Evolutionary conservation across 2,113 vertebrate species (phyloP), one percentile per base, ranked within the genome.

Genomic region (Gila orcuttii): DNA sequence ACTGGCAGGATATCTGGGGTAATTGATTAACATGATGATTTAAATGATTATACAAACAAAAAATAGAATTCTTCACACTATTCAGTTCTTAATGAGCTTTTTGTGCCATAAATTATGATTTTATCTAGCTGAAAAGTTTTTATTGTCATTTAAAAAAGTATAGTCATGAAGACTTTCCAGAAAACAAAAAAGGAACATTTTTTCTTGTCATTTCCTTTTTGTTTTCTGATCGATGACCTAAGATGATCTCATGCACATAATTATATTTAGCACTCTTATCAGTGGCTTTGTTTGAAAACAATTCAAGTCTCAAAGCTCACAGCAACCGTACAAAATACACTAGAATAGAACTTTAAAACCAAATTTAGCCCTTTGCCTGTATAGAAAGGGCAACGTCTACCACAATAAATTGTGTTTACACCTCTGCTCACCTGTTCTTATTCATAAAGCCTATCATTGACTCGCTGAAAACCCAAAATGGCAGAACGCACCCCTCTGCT

Each of bases 391-490:
- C 28, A 23, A 52, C 17, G 25, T 55, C 62, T 15, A 52, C 45
- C 47, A 21, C 19, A 82, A 55, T 33, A 31, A 50, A 36, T n/a
- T 36, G 25, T n/a, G 80, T 69, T 82, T 82, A 55, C 80, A 33
- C 10, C 64, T 82, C 62, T n/a, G 47, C 47, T 82, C 80, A 82
- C 80, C 80, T 82, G 80, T 82, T 82, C 28, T 69, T 69, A 33
- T 69, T 82, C 64, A 68, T 68, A 50, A 50, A 82, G 64, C 25
- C 42, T 33, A 82, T 82, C 62, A 69, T 55, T 69, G 64, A 55
- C 45, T 82, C 25, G 62, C 42, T 82, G 28, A 21, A 69, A 82
- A 55, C 28, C 25, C 28, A n/a, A 36, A 82, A 69, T 82, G 80
- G 45, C 64, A 69, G 62, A 69, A 69, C 28, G 45, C 80, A 69